Evolutionary conservation across 2,888 invertebrate species (phyloP), one percentile per base, ranked within the genome.

Genomic region (Drosophila koepferae): DNA sequence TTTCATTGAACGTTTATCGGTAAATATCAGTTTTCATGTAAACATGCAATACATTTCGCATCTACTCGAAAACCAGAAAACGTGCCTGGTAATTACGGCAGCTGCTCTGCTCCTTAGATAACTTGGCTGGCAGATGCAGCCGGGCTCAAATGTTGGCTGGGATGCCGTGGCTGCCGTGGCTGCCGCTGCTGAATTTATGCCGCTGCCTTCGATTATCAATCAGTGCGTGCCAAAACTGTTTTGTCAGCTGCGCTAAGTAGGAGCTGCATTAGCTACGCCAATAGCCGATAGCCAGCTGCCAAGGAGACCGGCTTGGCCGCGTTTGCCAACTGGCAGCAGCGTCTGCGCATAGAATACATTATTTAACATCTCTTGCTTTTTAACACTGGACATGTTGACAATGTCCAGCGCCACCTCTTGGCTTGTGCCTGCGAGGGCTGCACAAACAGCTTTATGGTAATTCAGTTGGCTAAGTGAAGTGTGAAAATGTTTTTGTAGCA

Each of bases 1-100:
- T 87, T 87, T 87, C 86, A 89, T 87, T 87, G 90, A 89, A 74
- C 90, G 86, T 88, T 89, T 87, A 90, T 87, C 86, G 86, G 77
- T 72, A 74, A 81, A 81, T 88, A 87, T 90, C 90, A 80, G 84
- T 83, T 87, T 89, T 88, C 90, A 88, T 89, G 90, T 90, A 90
- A 87, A 88, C 90, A 87, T 90, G 87, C 87, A 87, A 87, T 88
- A 89, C 77, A 86, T 88, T 90, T 88, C 80, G 86, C 84, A 80
- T 81, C 84, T 83, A 70, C 64, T 51, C 79, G 38, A 54, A 51
- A 58, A 53, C 62, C 55, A 61, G 70, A 63, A 79, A 77, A 77
- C 77, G 67, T 80, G 77, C 67, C 58, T 31, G 82, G 84, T 72
- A 87, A 87, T 82, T 86, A 80, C 86, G 79, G 88, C 88, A 86